These are phyloP conservation scores for Spinus olivaceus DNA, from an alignment of 2,797 vertebrate species.

Conservation along the genomic window DNA sequence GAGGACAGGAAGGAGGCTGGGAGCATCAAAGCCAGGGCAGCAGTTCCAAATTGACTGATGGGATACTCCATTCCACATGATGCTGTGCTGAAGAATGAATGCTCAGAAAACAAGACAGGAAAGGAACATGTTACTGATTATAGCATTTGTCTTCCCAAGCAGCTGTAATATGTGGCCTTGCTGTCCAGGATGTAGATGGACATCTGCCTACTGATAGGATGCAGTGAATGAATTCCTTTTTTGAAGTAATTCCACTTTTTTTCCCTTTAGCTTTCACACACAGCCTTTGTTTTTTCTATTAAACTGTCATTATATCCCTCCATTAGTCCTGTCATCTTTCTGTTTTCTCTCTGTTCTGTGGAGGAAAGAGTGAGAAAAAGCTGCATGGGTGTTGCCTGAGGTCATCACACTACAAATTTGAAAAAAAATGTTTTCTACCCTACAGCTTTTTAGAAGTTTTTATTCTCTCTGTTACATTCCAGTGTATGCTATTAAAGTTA, in stretches of 20 bases:
- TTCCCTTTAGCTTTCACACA: neutral
- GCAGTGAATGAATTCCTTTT: neutral
- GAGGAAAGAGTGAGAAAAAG: neutral
- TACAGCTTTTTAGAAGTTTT: neutral
- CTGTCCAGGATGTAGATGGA: neutral
- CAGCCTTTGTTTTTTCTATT: neutral
- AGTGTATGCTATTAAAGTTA: neutral
- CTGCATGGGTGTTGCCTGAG: neutral
- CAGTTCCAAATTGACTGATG: fast-evolving
- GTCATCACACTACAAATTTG: neutral
- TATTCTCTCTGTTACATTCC: neutral
- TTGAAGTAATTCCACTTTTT: neutral
- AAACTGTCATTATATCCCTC: neutral
- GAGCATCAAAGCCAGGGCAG: neutral
- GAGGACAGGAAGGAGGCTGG: neutral
- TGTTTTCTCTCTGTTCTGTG: neutral
- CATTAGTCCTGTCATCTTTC: neutral
- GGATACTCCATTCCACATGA: neutral
- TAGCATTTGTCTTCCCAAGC: neutral
- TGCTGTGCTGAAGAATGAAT: neutral
- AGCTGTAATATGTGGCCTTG: neutral
- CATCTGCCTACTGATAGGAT: neutral
- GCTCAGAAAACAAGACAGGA: neutral
- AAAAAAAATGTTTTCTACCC: neutral
- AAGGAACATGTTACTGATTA: neutral